Percentiles rank a stretch among this genome's conserved stretches.
phyloP scores from a whole-genome alignment of 1,140 invertebrate genomes.

The Danaus plexippus region DNA sequence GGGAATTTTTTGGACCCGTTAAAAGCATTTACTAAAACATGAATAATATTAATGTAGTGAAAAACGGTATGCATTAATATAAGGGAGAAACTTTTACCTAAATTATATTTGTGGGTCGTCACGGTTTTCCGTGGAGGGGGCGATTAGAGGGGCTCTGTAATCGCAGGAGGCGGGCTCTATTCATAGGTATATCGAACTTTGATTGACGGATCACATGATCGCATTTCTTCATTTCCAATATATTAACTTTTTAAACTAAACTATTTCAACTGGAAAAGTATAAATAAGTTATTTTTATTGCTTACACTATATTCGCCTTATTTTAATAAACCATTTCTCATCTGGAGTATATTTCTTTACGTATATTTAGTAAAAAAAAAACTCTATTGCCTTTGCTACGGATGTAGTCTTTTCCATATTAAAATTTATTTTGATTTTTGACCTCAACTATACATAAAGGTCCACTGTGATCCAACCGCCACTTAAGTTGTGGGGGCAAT shows the following conservation, averaged over 20 bases:
- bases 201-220: slow-evolving; percentile 14
- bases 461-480: slow-evolving; percentile 53
- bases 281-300: slow-evolving; percentile 4
- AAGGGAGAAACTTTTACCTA: slow-evolving; percentile 64
- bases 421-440: background rate
- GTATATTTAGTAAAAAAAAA: too few relatives aligned
- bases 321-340: background rate
- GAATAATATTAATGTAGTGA: slow-evolving; percentile 46
- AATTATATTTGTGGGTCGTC: slow-evolving; percentile 72
- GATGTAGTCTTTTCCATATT: background rate
- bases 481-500: slow-evolving; percentile 63
- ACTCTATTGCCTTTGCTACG: too few relatives aligned
- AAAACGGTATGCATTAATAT: slow-evolving; percentile 49
- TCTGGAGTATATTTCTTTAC: too few relatives aligned
- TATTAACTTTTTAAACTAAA: too few relatives aligned
- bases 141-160: slow-evolving; percentile 62
- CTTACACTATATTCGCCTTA: slow-evolving; percentile 2
- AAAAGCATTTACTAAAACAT: background rate
- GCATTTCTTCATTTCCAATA: background rate
- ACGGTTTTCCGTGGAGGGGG: slow-evolving; percentile 55
- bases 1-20: slow-evolving; percentile 3
- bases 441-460: slow-evolving; percentile 39
- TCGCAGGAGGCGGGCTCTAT: slow-evolving; percentile 43
- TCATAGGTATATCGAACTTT: slow-evolving; percentile 40
- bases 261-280: too few relatives aligned